Percentiles rank a stretch among this genome's conserved stretches.
phyloP scores from a whole-genome alignment of 2,113 vertebrate species.

The Hydropotes inermis region DNA sequence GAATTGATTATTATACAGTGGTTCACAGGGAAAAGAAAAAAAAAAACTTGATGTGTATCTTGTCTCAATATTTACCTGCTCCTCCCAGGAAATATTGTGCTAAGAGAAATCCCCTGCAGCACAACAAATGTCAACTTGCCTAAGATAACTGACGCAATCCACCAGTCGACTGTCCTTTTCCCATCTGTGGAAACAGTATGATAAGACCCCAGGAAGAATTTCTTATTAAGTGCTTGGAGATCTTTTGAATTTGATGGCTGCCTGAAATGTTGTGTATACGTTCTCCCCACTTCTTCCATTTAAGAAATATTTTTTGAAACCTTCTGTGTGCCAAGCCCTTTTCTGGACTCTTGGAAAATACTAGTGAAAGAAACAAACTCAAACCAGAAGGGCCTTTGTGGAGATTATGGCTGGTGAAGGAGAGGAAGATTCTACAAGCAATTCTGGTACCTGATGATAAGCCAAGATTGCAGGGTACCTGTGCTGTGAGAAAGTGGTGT shows the following conservation, averaged over 20 bases:
- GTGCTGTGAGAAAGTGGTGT: background rate
- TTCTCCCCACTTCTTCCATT: background rate
- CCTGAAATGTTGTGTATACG: background rate
- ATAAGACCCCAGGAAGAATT: conserved; percentile 53
- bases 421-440: background rate
- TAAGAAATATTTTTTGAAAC: conserved; percentile 15
- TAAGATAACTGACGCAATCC: conserved; percentile 50
- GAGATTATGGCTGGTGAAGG: background rate
- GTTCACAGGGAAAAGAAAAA: conserved; percentile 40
- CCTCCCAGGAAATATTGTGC: conserved; percentile 76
- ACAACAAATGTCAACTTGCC: conserved; percentile 63
- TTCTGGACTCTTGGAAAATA: background rate
- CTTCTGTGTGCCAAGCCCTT: background rate
- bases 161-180: conserved; percentile 42
- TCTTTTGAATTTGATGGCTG: conserved; percentile 35
- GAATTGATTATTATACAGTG: conserved; percentile 75
- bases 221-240: conserved; percentile 46
- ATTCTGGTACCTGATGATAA: background rate
- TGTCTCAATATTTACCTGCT: conserved; percentile 79
- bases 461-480: background rate
- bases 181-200: conserved; percentile 32
- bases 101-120: conserved; percentile 66
- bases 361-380: background rate
- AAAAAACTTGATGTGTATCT: conserved; percentile 72
- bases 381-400: background rate